Evolutionary conservation across 2,888 invertebrate genomes (phyloP), one percentile per base, ranked within the genome.

Genomic region (Hoplodrina ambigua): DNA sequence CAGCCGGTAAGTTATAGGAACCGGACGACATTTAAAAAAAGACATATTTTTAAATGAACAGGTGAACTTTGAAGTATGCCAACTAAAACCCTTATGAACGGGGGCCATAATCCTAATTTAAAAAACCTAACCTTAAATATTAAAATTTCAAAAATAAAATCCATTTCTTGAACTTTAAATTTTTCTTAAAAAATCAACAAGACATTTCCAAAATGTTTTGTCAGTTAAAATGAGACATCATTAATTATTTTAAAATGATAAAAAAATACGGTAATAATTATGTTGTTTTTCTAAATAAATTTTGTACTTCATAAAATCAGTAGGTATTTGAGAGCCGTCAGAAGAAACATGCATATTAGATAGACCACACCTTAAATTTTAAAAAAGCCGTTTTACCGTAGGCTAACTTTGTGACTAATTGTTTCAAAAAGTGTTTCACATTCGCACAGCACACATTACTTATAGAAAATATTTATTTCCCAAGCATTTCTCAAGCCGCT

Each of bases 361-460:
- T 75, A 80, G 81, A 83, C 80, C 80, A 82, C 74, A 77, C 58
- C 33, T 78, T 81, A 73, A 46, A 69, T 75, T 81, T 80, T 71
- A 72, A 30, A 15, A n/a, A 77, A 73, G 75, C 73, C 78, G 60
- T 72, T 75, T 69, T 66, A 57, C 44, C 7, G 59, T 72, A 77
- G 76, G 76, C 78, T 79, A 70, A 46, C 57, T 80, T 84, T 86
- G 83, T 87, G 85, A 87, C 83, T 68, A 76, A 13, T 78, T 63
- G 69, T 77, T 58, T 68, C 68, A 41, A 64, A 62, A 71, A 58
- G 60, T 77, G 72, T 82, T 60, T 56, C 46, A 65, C 79, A 69
- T 60, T 73, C 53, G 41, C 63, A 57, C 69, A 65, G 25, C 60
- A 72, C 68, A 72, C 71, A 74, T 71, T 69, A 72, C 54, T 62